Conservation (phyloP, 2,797 vertebrate genomes). For the Micropoecilia bifurca region DNA sequence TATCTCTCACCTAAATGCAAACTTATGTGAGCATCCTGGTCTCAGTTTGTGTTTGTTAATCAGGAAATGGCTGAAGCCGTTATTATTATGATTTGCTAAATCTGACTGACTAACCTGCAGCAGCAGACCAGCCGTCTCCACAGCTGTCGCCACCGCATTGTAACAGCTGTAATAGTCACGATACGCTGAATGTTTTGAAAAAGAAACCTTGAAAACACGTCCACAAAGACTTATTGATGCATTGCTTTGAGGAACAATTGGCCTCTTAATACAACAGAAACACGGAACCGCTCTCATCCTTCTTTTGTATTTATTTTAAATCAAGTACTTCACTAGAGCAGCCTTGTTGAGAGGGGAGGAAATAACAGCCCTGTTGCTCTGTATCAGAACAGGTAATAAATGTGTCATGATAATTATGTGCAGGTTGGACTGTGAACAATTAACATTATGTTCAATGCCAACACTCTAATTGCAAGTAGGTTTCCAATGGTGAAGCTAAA, state of each 20-base stretch:
- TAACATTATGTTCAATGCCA: constrained; percentile 1
- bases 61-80: not conserved
- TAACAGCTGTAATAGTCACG: not conserved
- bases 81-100: not conserved
- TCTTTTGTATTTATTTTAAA: not conserved
- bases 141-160: not conserved
- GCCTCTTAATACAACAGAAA: not conserved
- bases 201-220: not conserved
- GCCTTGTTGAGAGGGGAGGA: not conserved
- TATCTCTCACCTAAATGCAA: not conserved
- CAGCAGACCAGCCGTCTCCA: not conserved
- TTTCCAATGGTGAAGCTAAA: not conserved
- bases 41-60: not conserved
- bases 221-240: not conserved
- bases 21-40: not conserved
- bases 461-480: not conserved
- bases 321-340: not conserved
- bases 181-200: not conserved
- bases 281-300: not conserved
- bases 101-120: not conserved
- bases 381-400: constrained; percentile 2
- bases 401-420: not conserved
- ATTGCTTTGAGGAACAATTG: not conserved
- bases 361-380: not conserved
- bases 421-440: not conserved